Evolutionary conservation across 2,888 invertebrate genomes (phyloP).

Genomic region (Tillus elongatus): DNA sequence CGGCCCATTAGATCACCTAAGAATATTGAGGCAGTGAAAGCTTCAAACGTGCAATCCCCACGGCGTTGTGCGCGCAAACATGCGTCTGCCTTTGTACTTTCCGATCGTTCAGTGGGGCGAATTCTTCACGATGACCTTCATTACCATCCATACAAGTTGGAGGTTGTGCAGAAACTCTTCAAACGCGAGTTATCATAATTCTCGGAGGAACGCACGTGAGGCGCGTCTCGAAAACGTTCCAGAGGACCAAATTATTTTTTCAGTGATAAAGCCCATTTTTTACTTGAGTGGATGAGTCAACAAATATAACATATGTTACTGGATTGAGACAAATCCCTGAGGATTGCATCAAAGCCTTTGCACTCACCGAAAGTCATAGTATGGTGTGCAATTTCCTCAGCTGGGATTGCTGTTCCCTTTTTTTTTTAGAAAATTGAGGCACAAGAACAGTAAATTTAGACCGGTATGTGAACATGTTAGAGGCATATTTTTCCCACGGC

Average conservation of each 20-base stretch:
- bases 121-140: constrained; percentile 15
- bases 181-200: constrained; percentile 20
- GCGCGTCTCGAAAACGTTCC: constrained; percentile 10
- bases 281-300: constrained; percentile 9
- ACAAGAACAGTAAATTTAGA: no score
- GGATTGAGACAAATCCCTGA: constrained; percentile 1
- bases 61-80: constrained; percentile 16
- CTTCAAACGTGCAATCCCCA: constrained; percentile 16
- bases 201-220: constrained; percentile 17
- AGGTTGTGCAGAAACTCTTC: constrained; percentile 20
- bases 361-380: constrained; percentile 8
- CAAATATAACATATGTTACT: neutral
- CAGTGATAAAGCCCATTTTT: constrained; percentile 22
- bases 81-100: constrained; percentile 22
- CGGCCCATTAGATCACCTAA: constrained; percentile 20
- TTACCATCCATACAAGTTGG: constrained; percentile 22
- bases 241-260: constrained; percentile 14
- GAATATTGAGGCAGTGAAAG: constrained; percentile 22
- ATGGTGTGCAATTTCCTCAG: constrained; percentile 8
- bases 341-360: constrained; percentile 6
- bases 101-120: constrained; percentile 17
- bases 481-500: constrained; percentile 2
- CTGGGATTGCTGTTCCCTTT: neutral
- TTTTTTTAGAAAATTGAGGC: no score
- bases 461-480: no score